A percentile compares a stretch with the other conserved stretches of the same genome.
These are phyloP conservation scores for Morone chrysops DNA, from an alignment of 2,113 vertebrate genomes.

Conservation along the genomic window DNA sequence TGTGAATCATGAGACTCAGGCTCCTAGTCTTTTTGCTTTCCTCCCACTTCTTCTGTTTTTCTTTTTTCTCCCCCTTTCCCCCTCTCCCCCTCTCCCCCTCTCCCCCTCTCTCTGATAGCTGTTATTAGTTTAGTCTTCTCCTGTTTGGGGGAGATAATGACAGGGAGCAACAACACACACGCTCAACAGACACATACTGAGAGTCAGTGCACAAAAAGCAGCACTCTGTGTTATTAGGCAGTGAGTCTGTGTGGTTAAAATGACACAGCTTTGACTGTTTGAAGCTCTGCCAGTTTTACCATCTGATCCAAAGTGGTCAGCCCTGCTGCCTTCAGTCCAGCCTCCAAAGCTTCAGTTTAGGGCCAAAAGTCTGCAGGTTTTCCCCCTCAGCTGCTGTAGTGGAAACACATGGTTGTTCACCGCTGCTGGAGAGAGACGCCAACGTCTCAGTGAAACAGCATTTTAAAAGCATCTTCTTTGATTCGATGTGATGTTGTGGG, in stretches of 20 bases:
- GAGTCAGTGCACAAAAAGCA: not conserved
- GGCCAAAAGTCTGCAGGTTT: conserved; percentile 9
- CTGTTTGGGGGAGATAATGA: conserved; percentile 44
- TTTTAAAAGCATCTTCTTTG: not conserved
- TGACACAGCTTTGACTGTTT: conserved; percentile 18
- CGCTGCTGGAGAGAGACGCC: not conserved
- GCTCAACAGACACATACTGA: not conserved
- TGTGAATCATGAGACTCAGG: not conserved
- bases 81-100: too few species aligned
- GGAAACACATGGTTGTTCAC: not conserved
- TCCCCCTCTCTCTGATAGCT: conserved; percentile 40
- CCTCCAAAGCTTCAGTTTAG: not conserved
- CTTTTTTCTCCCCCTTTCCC: too few species aligned
- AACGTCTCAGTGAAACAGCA: not conserved
- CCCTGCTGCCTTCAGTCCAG: not conserved
- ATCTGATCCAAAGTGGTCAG: conserved; percentile 21
- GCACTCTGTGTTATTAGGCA: conserved; percentile 61
- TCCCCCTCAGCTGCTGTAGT: not conserved
- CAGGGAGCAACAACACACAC: not conserved
- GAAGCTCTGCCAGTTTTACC: conserved; percentile 28
- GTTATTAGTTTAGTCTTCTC: conserved; percentile 53
- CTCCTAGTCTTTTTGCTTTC: not conserved
- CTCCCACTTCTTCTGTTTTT: not conserved
- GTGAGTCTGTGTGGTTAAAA: conserved; percentile 23
- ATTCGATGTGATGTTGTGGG: not conserved